A percentile compares a stretch with the other conserved stretches of the same genome.
Conservation (phyloP, 2,113 vertebrate species). For the Muntiacus reevesi region DNA sequence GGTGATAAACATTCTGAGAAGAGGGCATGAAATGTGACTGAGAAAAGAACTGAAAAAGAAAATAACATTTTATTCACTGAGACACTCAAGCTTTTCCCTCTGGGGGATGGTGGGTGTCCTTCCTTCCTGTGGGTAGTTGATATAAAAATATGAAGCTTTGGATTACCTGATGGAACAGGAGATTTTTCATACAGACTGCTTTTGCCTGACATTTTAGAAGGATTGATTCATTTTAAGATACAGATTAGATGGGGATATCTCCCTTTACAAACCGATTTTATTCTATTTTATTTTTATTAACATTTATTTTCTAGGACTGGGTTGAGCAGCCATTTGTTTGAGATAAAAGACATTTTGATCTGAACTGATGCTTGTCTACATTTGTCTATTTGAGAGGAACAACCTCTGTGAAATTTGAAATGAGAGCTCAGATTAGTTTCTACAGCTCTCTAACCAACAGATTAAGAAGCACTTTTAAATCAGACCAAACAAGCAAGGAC, state of each 20-base stretch:
- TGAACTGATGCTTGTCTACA: not conserved
- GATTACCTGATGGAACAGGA: not conserved
- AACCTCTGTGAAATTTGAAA: constrained; percentile 18
- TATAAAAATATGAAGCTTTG: not conserved
- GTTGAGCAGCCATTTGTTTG: constrained; percentile 1
- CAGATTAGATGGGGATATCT: not conserved
- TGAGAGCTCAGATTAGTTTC: constrained; percentile 1
- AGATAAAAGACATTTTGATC: constrained; percentile 25
- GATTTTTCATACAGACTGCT: not conserved
- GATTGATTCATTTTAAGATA: not conserved
- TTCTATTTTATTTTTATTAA: not conserved
- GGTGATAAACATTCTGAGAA: constrained; percentile 1
- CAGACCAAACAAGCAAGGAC: not conserved
- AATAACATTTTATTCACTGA: constrained; percentile 1
- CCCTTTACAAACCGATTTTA: not conserved
- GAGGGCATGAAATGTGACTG: constrained; percentile 38
- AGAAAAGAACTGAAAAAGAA: constrained; percentile 32
- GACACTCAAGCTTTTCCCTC: not conserved
- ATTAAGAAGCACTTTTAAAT: not conserved
- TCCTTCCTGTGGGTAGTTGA: not conserved
- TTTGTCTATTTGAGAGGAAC: constrained; percentile 26
- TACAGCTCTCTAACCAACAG: not conserved
- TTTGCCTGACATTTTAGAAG: not conserved
- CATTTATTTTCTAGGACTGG: not conserved
- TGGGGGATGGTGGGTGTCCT: constrained; percentile 6